A percentile compares a stretch with the other conserved stretches of the same genome.
These are phyloP conservation scores for Synanceia verrucosa DNA, from an alignment of 2,797 vertebrate species.

Conservation along the genomic window DNA sequence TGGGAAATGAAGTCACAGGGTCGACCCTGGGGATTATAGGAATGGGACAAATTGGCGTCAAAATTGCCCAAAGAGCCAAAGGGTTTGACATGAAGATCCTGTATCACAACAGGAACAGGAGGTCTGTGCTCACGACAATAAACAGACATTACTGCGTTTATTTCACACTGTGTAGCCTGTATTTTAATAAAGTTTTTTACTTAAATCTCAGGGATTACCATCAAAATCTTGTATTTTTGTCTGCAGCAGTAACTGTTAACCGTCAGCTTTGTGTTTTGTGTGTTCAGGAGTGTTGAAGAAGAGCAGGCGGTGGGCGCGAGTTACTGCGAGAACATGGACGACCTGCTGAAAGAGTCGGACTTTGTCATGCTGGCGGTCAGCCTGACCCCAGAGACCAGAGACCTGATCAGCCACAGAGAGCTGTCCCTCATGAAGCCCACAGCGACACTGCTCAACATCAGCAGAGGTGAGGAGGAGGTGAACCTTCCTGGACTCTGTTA, in stretches of 20 bases:
- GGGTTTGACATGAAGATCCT: conserved; percentile 89
- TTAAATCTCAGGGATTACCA: too few relatives aligned
- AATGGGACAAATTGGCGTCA: conserved; percentile 86
- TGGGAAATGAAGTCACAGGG: conserved; percentile 75
- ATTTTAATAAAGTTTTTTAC: too few relatives aligned
- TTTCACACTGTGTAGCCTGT: too few relatives aligned
- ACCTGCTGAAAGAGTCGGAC: conserved; percentile 84
- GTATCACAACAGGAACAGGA: conserved; percentile 84
- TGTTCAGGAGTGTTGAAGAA: conserved; percentile 77
- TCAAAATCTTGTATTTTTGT: too few relatives aligned
- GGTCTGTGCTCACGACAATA: conserved; percentile 56
- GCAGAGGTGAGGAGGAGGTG: conserved; percentile 75
- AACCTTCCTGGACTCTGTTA: not conserved
- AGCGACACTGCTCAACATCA: conserved; percentile 81
- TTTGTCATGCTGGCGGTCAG: conserved; percentile 81
- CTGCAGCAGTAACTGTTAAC: too few relatives aligned
- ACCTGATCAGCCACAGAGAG: conserved; percentile 81
- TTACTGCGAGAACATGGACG: conserved; percentile 81
- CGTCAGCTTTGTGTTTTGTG: not conserved
- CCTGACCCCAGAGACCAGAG: conserved; percentile 78
- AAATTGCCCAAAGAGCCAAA: conserved; percentile 82
- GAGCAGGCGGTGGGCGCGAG: conserved; percentile 79
- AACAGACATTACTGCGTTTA: too few relatives aligned
- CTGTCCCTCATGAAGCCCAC: conserved; percentile 83
- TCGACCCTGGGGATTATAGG: conserved; percentile 86